Percentiles rank a stretch among this genome's conserved stretches.
phyloP scores from a whole-genome alignment of 2,888 invertebrate genomes.

The Listrodromus nycthemerus region DNA sequence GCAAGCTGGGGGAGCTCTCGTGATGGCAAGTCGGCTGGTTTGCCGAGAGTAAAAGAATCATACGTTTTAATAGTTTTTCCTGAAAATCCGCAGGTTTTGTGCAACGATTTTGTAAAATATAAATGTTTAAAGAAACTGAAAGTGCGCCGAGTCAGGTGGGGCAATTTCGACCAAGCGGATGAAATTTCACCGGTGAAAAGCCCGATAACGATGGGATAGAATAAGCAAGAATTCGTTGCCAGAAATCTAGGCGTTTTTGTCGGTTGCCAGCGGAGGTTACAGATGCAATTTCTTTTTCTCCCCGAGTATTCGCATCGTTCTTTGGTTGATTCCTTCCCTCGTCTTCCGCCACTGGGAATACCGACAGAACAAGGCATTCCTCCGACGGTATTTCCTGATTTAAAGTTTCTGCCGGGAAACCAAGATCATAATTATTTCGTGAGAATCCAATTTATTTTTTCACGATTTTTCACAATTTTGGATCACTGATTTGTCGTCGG shows the following conservation, averaged over 20 bases:
- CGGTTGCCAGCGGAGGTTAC: constrained; percentile 15
- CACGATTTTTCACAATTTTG: too few relatives aligned
- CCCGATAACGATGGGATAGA: constrained; percentile 18
- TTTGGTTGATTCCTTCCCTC: background rate
- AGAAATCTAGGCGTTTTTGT: constrained; percentile 21
- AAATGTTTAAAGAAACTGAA: constrained; percentile 36
- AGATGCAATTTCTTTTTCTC: constrained; percentile 8
- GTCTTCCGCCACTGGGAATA: background rate
- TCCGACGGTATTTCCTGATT: too few relatives aligned
- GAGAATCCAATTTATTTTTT: too few relatives aligned
- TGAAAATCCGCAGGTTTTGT: constrained; percentile 37
- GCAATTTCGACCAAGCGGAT: constrained; percentile 36
- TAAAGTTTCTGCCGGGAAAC: too few relatives aligned
- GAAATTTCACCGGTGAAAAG: background rate
- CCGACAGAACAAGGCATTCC: too few relatives aligned
- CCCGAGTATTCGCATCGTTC: constrained; percentile 4
- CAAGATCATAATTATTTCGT: too few relatives aligned
- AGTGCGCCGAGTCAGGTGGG: background rate
- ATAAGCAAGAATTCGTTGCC: background rate
- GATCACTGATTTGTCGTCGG: too few relatives aligned
- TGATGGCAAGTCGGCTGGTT: constrained; percentile 52
- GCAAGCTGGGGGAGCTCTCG: constrained; percentile 57
- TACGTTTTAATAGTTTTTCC: constrained; percentile 34
- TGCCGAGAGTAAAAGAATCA: constrained; percentile 17
- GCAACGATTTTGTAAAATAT: constrained; percentile 46